phyloP scores from a whole-genome alignment of 2,797 vertebrate species.

The Sebastiscus albofasciatus region DNA sequence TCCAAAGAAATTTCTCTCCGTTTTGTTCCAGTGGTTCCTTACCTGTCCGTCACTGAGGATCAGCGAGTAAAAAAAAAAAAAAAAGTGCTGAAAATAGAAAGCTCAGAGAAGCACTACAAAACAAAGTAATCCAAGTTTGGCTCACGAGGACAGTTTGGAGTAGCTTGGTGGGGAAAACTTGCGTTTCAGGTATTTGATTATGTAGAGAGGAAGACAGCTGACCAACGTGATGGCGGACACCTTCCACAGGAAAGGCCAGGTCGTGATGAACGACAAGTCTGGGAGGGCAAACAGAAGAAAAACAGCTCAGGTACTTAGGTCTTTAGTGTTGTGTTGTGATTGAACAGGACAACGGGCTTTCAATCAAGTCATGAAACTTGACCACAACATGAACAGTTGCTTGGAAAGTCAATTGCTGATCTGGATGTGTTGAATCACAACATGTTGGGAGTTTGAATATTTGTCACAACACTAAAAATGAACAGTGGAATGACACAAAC shows the following conservation, averaged over 20 bases:
- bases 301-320: neutral
- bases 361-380: neutral
- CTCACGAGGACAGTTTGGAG: conserved; percentile 94
- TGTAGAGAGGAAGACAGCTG: conserved; percentile 98
- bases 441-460: neutral
- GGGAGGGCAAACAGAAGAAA: conserved; percentile 38
- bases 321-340: neutral
- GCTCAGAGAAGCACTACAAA: conserved; percentile 11
- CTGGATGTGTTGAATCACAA: neutral
- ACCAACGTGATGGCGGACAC: conserved; percentile 94
- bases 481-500: neutral
- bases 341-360: neutral
- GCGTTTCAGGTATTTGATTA: conserved; percentile 97
- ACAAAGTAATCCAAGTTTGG: conserved; percentile 15
- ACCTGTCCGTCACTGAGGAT: conserved; percentile 9
- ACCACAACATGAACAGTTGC: neutral
- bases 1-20: neutral
- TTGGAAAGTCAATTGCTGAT: neutral
- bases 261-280: conserved; percentile 96
- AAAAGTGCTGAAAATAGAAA: conserved; percentile 53
- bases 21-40: conserved; percentile 53
- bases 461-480: neutral
- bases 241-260: conserved; percentile 96
- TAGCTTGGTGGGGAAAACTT: conserved; percentile 98
- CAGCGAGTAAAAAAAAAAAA: conserved; percentile 41